phyloP scores from a whole-genome alignment of 2,113 vertebrate genomes.

The Pteropus alecto region DNA sequence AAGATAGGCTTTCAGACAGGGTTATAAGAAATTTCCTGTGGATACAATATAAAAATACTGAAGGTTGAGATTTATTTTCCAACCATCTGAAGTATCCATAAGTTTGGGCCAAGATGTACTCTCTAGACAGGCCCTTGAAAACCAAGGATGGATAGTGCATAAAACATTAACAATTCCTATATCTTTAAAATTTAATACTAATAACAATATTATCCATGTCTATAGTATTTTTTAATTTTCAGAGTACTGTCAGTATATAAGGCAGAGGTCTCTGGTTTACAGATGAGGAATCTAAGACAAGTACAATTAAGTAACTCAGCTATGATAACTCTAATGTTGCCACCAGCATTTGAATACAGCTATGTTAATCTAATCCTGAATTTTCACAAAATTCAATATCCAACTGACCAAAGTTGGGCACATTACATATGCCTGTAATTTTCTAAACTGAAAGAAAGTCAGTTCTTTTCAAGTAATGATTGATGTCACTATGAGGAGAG shows the following conservation, averaged over 20 bases:
- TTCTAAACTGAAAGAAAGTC: background rate
- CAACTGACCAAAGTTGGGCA: background rate
- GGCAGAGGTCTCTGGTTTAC: background rate
- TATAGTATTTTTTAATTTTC: background rate
- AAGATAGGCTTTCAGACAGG: background rate
- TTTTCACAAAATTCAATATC: background rate
- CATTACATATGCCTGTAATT: background rate
- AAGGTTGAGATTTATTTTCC: constrained; percentile 16
- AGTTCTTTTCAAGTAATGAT: background rate
- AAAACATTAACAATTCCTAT: background rate
- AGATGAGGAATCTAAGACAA: background rate
- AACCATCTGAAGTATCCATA: background rate
- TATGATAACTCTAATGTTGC: background rate
- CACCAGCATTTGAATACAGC: background rate
- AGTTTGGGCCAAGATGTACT: background rate
- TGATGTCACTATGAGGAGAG: background rate
- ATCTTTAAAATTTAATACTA: background rate
- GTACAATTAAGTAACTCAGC: background rate
- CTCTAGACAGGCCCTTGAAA: background rate
- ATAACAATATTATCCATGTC: background rate
- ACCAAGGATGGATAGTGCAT: background rate
- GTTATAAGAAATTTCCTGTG: background rate
- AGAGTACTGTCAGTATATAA: background rate
- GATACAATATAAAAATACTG: background rate
- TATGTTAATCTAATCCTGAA: background rate